Base-by-base conservation (phyloP, 2,888 invertebrate genomes). In the Habroteleia sp. region DNA sequence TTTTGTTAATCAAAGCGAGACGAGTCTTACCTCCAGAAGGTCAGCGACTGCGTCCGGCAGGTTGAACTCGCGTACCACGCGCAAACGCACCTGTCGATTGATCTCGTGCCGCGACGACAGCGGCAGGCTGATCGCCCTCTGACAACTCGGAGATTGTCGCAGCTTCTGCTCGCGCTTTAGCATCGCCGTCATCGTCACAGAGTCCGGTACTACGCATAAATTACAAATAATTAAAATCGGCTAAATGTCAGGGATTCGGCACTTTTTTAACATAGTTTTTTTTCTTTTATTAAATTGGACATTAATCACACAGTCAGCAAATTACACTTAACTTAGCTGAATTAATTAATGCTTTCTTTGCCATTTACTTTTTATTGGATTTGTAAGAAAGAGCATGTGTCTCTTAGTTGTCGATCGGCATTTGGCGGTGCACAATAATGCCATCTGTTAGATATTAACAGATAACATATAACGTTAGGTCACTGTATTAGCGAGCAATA, bases 51-150 rank as follows among this genome's bases (percentile, higher is more conserved):
- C 92, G 89, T 98, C 98, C 0, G 98, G 98, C 71, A 97, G 91
- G 83, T 97, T 97, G 89, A 96, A 95, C 90, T 98, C 98, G 41
- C 98, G 92, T 7, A 98, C 97, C 0, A 97, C 97, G 3, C 97
- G 92, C 81, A 98, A 89, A 63, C 96, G 93, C 8, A 90, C 88
- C 88, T 94, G 94, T 77, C 93, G 91, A 81, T 93, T 93, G 74
- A 96, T 94, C 84, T 95, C 94, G 79, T 93, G 92, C 52, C 94
- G 91, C 77, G 95, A 94, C 3, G 94, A 93, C 74, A 95, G 91
- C 72, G 94, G 93, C 87, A 95, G 90, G 76, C 92, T 91, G 73
- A 95, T 90, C 42, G 97, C 96, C 52, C 95, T 90, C 85, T 93
- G 94, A 83, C 95, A 96, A 86, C 94, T 92, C 2, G 95, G 94